phyloP scores from a whole-genome alignment of 2,113 vertebrate species.

The Thalassarche chlororhynchos region DNA sequence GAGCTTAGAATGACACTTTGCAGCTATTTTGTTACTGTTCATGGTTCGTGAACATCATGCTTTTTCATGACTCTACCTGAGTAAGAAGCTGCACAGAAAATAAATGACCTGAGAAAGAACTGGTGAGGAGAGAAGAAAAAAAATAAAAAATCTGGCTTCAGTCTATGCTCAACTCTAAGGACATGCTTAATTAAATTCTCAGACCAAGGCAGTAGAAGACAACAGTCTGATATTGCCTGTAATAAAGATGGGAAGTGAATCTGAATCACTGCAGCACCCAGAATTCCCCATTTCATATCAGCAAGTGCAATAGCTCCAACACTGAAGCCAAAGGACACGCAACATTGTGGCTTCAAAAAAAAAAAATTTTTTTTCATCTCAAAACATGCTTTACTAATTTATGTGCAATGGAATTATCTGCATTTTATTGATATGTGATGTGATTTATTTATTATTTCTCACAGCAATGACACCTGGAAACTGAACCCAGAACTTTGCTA shows the following conservation, averaged over 20 bases:
- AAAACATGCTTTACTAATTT: slow-evolving; percentile 25
- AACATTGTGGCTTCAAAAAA: background rate
- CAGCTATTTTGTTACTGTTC: background rate
- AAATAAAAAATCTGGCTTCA: background rate
- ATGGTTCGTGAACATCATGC: background rate
- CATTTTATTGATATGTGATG: slow-evolving; percentile 11
- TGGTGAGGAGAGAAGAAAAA: background rate
- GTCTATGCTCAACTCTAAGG: background rate
- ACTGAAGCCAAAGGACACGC: background rate
- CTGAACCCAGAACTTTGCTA: slow-evolving; percentile 14
- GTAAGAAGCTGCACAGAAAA: background rate
- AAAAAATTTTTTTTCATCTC: background rate
- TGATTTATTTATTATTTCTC: slow-evolving; percentile 38
- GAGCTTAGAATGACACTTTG: background rate
- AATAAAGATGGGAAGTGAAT: background rate
- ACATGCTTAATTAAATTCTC: background rate
- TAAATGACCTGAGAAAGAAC: background rate
- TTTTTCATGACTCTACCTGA: background rate
- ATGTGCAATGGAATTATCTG: slow-evolving; percentile 1
- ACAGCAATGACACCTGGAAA: slow-evolving; percentile 7
- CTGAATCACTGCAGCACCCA: background rate
- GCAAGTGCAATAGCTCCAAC: background rate
- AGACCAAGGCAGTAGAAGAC: background rate
- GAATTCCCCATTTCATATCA: background rate
- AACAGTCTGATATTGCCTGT: background rate